Percentiles rank a stretch among this genome's conserved stretches.
Evolutionary conservation across 2,888 invertebrate species (phyloP).

Genomic region (Lymantria dispar): DNA sequence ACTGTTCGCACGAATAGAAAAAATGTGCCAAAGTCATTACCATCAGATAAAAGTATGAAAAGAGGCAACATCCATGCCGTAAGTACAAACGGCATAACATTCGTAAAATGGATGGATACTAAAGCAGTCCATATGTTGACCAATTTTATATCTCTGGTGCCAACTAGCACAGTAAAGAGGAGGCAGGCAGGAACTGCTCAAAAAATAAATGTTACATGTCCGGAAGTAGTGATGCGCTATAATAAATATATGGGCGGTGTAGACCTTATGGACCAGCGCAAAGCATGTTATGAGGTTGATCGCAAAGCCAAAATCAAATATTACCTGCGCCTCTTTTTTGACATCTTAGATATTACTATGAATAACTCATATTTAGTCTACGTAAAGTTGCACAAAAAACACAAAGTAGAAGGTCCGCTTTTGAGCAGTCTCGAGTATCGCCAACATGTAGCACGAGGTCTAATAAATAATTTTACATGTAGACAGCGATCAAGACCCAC

Average conservation of each 20-base stretch:
- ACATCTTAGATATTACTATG: conserved; percentile 17
- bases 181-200: conserved; percentile 20
- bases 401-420: neutral
- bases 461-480: conserved; percentile 20
- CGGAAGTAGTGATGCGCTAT: conserved; percentile 18
- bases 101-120: conserved; percentile 9
- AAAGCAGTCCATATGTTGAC: conserved; percentile 26
- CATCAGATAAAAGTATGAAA: conserved; percentile 3
- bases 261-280: conserved; percentile 15
- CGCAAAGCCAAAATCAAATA: conserved; percentile 24
- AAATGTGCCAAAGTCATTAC: neutral
- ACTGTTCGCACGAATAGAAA: conserved; percentile 18
- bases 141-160: conserved; percentile 24
- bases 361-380: conserved; percentile 6
- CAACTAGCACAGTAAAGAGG: conserved; percentile 16
- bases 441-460: conserved; percentile 17
- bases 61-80: conserved; percentile 3
- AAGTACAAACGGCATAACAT: neutral
- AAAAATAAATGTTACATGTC: conserved; percentile 24
- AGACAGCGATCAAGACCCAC: neutral
- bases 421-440: conserved; percentile 21
- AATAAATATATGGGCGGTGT: too few relatives aligned
- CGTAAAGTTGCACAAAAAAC: neutral
- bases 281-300: conserved; percentile 27
- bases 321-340: conserved; percentile 20